Percentiles rank a stretch among this genome's conserved stretches.
Evolutionary conservation across 1,140 invertebrate species (phyloP).

Genomic region (Ips typographus): DNA sequence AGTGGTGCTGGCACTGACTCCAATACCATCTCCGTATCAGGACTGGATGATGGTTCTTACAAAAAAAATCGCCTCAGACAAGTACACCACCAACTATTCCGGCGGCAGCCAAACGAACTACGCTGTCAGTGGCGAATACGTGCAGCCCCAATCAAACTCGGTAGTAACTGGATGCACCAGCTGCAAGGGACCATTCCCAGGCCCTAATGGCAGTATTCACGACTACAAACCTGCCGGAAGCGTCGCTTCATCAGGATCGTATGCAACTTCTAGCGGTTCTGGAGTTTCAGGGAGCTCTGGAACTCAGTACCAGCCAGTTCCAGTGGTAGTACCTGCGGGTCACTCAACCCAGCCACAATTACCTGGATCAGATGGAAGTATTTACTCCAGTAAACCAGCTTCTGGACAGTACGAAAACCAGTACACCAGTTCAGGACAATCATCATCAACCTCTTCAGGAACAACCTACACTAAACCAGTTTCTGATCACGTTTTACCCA

Average conservation of each 20-base stretch:
- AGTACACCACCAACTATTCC: slow-evolving; percentile 18
- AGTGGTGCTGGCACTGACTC: neutral
- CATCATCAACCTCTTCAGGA: neutral
- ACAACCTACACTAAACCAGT: neutral
- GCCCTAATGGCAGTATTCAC: slow-evolving; percentile 42
- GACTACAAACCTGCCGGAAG: slow-evolving; percentile 29
- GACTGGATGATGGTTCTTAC: slow-evolving; percentile 4
- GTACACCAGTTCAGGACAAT: neutral
- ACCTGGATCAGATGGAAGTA: slow-evolving; percentile 30
- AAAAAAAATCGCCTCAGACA: slow-evolving; percentile 16
- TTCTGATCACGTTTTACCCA: slow-evolving; percentile 17
- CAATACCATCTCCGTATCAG: slow-evolving; percentile 8
- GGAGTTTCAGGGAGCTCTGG: neutral
- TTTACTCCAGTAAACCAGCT: slow-evolving; percentile 32
- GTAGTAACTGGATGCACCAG: slow-evolving; percentile 16
- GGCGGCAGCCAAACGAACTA: slow-evolving; percentile 11
- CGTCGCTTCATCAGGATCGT: neutral
- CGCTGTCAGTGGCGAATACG: slow-evolving; percentile 6
- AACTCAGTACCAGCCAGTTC: neutral
- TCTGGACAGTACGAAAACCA: neutral
- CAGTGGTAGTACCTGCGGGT: neutral
- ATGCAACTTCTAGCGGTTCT: neutral
- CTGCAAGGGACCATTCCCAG: slow-evolving; percentile 42
- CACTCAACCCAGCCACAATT: neutral
- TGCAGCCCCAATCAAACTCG: neutral